Evolutionary conservation across 1,140 invertebrate genomes (phyloP).

Genomic region (Lepidostoma basale): DNA sequence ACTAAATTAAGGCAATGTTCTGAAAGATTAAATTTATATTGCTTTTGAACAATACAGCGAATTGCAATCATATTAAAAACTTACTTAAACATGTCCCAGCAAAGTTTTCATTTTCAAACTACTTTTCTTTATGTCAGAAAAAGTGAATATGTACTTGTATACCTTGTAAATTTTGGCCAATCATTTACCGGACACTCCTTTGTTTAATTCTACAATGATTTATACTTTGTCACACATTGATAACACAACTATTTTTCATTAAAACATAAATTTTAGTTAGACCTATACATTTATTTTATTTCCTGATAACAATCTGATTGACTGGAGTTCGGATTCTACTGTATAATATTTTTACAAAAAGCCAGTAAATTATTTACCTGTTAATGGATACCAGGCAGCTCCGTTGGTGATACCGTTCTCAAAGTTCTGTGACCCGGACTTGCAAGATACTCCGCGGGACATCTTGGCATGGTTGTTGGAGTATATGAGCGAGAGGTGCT

Average conservation of each 20-base stretch:
- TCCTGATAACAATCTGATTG: neutral
- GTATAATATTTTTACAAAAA: neutral
- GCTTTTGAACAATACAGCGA: too few relatives aligned
- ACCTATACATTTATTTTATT: too few relatives aligned
- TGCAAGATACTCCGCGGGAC: conserved; percentile 82
- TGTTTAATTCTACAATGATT: neutral
- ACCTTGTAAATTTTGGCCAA: too few relatives aligned
- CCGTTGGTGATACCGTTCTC: conserved; percentile 90
- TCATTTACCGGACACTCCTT: too few relatives aligned
- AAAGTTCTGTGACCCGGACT: conserved; percentile 74
- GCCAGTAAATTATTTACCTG: conserved; percentile 62
- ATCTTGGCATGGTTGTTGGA: conserved; percentile 88
- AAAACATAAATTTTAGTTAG: neutral
- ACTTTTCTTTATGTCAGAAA: too few relatives aligned
- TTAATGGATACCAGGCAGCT: conserved; percentile 90
- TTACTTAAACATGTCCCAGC: too few relatives aligned
- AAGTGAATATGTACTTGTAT: too few relatives aligned
- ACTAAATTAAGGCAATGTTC: too few relatives aligned
- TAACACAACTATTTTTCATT: neutral
- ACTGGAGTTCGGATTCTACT: neutral
- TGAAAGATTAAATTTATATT: too few relatives aligned
- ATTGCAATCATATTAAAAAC: too few relatives aligned
- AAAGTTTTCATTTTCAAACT: too few relatives aligned
- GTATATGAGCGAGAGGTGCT: conserved; percentile 86
- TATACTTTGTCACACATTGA: too few relatives aligned